phyloP scores from a whole-genome alignment of 2,113 vertebrate species.

The Pipra filicauda region DNA sequence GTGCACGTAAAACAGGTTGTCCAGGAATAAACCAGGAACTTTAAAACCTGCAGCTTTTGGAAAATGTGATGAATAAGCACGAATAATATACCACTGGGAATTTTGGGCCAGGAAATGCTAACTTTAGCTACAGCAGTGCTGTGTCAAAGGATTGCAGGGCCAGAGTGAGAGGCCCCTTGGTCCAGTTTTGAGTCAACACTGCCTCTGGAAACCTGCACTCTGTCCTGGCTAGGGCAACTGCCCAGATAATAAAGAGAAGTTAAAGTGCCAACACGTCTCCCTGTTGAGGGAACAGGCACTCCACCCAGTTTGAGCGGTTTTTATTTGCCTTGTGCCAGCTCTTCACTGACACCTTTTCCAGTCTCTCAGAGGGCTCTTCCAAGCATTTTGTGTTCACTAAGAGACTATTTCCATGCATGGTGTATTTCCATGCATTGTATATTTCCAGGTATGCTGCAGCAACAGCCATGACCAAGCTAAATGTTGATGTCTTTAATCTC shows the following conservation, averaged over 20 bases:
- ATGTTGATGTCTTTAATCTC: not conserved
- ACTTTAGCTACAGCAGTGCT: not conserved
- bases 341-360: not conserved
- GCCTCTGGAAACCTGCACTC: not conserved
- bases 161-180: not conserved
- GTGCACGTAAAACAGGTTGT: fast-evolving
- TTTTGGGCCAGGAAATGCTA: not conserved
- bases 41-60: not conserved
- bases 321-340: not conserved
- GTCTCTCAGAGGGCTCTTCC: not conserved
- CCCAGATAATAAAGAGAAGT: not conserved
- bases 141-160: not conserved
- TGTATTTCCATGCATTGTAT: not conserved
- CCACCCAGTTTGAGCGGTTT: not conserved
- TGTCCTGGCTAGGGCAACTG: not conserved
- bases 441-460: not conserved
- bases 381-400: not conserved
- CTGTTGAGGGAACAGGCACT: not conserved
- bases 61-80: not conserved
- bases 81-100: not conserved
- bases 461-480: not conserved
- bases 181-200: not conserved
- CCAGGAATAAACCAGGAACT: not conserved
- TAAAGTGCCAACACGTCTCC: not conserved
- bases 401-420: not conserved